Percentiles rank a stretch among this genome's conserved stretches.
These are phyloP conservation scores for Umimayanthus chanpuru DNA, from an alignment of 92 coral and sea anemone genomes.

Conservation along the genomic window DNA sequence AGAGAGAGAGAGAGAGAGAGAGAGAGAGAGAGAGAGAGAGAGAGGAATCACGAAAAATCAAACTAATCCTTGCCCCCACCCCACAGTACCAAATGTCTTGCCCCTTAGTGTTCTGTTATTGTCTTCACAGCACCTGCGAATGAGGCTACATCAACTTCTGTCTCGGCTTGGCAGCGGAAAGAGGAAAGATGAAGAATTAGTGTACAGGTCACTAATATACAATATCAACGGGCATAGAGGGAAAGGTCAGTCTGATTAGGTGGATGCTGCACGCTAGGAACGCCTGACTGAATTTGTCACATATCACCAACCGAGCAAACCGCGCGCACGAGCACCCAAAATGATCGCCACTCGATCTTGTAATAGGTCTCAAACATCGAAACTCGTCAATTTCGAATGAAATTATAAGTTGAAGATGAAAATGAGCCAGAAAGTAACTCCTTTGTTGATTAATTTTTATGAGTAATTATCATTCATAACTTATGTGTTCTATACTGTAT, in stretches of 20 bases:
- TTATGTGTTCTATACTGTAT: too few relatives aligned
- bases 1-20: too few relatives aligned
- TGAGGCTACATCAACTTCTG: constrained; percentile 66
- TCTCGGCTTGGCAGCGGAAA: constrained; percentile 65
- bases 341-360: background rate
- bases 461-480: too few relatives aligned
- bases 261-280: background rate
- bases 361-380: too few relatives aligned
- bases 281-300: background rate
- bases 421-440: too few relatives aligned
- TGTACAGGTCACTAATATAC: constrained; percentile 73
- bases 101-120: background rate
- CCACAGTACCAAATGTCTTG: background rate
- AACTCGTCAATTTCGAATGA: too few relatives aligned
- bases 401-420: too few relatives aligned
- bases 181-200: constrained; percentile 58
- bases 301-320: background rate
- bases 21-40: too few relatives aligned
- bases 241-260: constrained; percentile 48
- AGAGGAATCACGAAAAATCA: too few relatives aligned
- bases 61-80: too few relatives aligned
- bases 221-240: constrained; percentile 81
- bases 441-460: too few relatives aligned
- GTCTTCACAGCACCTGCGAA: constrained; percentile 61
- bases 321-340: background rate